Base-by-base conservation (phyloP, 53 echinoderm and acorn worm genomes). In the Echinarachnius parma region DNA sequence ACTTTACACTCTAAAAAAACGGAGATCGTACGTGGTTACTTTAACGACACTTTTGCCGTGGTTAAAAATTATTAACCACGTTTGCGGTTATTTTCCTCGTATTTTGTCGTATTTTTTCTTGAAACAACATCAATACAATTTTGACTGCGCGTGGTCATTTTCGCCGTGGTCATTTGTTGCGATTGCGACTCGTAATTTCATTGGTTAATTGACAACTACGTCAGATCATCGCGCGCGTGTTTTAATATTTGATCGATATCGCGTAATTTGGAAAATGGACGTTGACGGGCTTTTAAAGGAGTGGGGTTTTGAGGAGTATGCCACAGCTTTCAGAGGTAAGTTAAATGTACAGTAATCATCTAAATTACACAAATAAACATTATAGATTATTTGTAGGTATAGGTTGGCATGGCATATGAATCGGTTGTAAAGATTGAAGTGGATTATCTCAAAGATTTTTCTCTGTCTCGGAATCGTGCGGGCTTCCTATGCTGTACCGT, bases 261-360 rank as follows among this genome's bases (percentile, higher is more conserved):
- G 60, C 60, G 60, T 60, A 60, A 60, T 60, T 60, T 60, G 60
- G 60, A 60, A 60, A 60, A 60, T 60, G 60, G 60, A 60, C 60
- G 60, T 60, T 60, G 60, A 60, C 14, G 60, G 18, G 60, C 60
- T 60, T 13, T 30, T 60, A 31, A 60, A 15, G 18, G 60, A 60
- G 18, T 60, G 60, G 60, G 60, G 60, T 60, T 60, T 60, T 60
- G 60, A 28, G 60, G 60, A 31, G 59, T 59, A 57, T 57, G 28
- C 58, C 58, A 28, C 58, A 57, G 28, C 58, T 24, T 57, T 27
- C 58, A 57, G 28, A 57, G 58, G 58, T 57, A 57, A 57, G 58
- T 29, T 26, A 57, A 57, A 15, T 57, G 58, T 57, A 57, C 25
- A 57, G 15, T 24, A 57, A 27, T 57, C 58, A 57, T 57, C 26